A percentile compares a stretch with the other conserved stretches of the same genome.
Evolutionary conservation across 2,797 vertebrate genomes (phyloP).

Genomic region (Pempheris klunzingeri): DNA sequence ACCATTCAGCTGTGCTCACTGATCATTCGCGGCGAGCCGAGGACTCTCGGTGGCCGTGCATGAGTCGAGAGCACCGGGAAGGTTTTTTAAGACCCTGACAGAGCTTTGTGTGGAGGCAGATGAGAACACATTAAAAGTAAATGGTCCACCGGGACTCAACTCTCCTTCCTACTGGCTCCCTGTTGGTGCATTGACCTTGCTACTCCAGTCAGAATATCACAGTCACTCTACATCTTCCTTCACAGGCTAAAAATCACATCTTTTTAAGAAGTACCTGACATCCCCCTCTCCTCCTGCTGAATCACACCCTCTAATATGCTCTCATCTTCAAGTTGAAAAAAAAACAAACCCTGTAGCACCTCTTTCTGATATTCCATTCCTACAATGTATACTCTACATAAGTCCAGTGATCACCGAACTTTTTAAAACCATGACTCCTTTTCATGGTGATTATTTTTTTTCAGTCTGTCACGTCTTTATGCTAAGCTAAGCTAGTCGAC

Average conservation of each 20-base stretch:
- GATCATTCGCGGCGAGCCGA: constrained; percentile 52
- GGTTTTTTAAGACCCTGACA: constrained; percentile 48
- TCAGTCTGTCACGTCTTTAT: too few relatives aligned
- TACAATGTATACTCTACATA: background rate
- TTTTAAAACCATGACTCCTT: background rate
- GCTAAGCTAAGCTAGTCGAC: too few relatives aligned
- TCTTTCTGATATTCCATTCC: constrained; percentile 8
- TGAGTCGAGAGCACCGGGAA: constrained; percentile 32
- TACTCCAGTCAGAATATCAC: constrained; percentile 60
- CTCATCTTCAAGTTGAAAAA: constrained; percentile 17
- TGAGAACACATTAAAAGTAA: constrained; percentile 80
- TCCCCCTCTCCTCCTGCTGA: constrained; percentile 38
- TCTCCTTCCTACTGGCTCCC: constrained; percentile 62
- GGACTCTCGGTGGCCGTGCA: constrained; percentile 41
- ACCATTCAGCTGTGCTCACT: constrained; percentile 40
- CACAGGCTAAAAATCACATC: constrained; percentile 41
- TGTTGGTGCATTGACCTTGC: constrained; percentile 75
- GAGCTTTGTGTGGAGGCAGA: constrained; percentile 71
- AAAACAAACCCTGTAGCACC: background rate
- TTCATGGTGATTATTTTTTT: background rate
- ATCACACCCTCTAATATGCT: constrained; percentile 32
- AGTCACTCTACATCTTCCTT: constrained; percentile 56
- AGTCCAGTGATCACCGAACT: background rate
- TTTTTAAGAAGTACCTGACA: constrained; percentile 49
- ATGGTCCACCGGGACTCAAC: constrained; percentile 67